Base-by-base conservation (phyloP, 2,113 vertebrate genomes). In the Nematolebias whitei region DNA sequence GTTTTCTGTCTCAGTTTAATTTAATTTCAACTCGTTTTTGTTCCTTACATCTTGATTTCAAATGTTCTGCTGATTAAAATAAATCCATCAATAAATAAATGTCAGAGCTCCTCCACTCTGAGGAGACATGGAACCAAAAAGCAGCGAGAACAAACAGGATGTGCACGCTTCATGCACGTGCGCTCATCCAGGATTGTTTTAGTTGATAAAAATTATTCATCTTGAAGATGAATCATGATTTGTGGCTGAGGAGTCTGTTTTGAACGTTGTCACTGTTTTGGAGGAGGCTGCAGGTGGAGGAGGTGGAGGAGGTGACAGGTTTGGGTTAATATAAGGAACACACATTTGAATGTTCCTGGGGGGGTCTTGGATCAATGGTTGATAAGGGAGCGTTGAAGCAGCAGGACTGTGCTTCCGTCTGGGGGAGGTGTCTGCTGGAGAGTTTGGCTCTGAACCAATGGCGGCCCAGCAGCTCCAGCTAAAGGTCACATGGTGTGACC, bases 401-500 rank as follows among this genome's bases (percentile, higher is more conserved):
- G 80, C 38, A 68, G 50, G 49, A 45, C 50, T 72, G 72, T 41
- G 40, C 24, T 54, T 76, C 68, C 59, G 49, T 78, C 60, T 78
- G 80, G 72, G 74, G 79, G 78, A 60, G 78, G 73, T 54, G 76
- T 64, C 48, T 49, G 58, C 26, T 16, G 53, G 51, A 65, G 55
- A 52, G 54, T 58, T 77, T 77, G 82, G 74, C 80, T 71, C 26
- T 82, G 62, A 68, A 85, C 88, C 90, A 91, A 91, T 91, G 72
- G 62, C 41, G n/a, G 76, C 35, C 58, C 63, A 68, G 79, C 44
- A 20, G 81, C 83, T 61, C 49, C 78, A 81, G 83, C 86, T 80
- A 74, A 82, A 89, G 90, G 87, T 91, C 87, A 87, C 81, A 68
- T 47, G 63, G 59, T 58, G 76, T 85, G 90, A 89, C 90, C 88